A percentile compares a stretch with the other conserved stretches of the same genome.
phyloP scores from a whole-genome alignment of 2,888 invertebrate genomes.

The Stenotaenia linearis region DNA sequence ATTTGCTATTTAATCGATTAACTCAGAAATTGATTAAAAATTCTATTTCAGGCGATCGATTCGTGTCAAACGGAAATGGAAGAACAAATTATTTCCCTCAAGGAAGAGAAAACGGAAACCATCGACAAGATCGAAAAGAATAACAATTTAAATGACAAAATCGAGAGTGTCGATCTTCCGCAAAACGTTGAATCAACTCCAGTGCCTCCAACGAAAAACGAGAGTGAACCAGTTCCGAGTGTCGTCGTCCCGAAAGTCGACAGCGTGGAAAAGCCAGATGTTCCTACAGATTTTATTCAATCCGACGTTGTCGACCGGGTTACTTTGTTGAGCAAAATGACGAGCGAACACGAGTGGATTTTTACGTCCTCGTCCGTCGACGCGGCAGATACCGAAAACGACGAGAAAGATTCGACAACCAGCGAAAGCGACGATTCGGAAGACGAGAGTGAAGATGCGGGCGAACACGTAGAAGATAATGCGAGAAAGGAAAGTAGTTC shows the following conservation, averaged over 20 bases:
- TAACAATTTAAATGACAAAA: background rate
- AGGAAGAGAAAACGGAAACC: background rate
- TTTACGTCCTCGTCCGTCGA: background rate
- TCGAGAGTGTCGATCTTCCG: too few species aligned
- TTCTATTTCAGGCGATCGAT: background rate
- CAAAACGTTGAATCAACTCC: too few species aligned
- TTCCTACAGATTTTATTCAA: background rate
- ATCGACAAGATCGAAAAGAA: background rate
- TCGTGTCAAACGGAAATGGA: background rate
- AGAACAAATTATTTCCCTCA: background rate
- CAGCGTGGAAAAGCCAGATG: background rate
- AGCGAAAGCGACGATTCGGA: background rate
- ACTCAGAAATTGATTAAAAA: background rate
- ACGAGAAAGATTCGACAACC: background rate
- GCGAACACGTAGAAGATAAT: too few species aligned
- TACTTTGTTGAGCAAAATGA: background rate
- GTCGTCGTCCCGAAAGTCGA: background rate
- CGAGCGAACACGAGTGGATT: background rate
- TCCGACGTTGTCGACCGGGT: background rate
- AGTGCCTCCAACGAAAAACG: background rate
- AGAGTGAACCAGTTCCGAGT: background rate
- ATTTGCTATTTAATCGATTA: background rate
- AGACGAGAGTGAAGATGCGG: background rate
- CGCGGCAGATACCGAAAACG: background rate
- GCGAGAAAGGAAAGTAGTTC: too few species aligned